phyloP scores from a whole-genome alignment of 2,797 vertebrate genomes.

The Sphenopsis melanotis region DNA sequence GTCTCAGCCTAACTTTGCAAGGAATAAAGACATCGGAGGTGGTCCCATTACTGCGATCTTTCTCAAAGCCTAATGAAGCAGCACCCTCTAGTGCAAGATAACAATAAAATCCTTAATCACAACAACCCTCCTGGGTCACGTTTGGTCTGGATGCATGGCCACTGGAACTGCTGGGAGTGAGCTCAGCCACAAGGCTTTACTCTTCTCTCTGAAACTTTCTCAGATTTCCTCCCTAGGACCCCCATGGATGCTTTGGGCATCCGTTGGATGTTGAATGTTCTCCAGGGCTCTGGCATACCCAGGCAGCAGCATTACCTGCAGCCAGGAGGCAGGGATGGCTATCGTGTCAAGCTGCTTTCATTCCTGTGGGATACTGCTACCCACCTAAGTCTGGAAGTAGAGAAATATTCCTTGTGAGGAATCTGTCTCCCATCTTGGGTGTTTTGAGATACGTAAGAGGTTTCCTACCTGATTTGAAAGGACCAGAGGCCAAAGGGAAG shows the following conservation, averaged over 20 bases:
- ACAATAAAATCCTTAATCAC: background rate
- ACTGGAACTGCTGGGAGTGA: background rate
- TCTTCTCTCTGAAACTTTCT: background rate
- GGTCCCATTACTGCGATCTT: rapidly evolving
- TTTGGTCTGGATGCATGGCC: background rate
- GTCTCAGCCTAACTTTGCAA: background rate
- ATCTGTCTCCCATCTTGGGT: background rate
- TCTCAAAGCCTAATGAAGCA: background rate
- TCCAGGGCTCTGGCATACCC: background rate
- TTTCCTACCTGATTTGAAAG: background rate
- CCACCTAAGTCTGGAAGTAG: background rate
- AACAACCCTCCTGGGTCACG: background rate
- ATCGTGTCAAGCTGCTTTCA: rapidly evolving
- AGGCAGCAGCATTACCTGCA: rapidly evolving
- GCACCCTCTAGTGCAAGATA: conserved; percentile 46
- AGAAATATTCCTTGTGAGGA: background rate
- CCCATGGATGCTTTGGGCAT: background rate
- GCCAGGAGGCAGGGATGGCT: rapidly evolving
- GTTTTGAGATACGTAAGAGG: background rate
- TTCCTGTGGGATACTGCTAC: background rate
- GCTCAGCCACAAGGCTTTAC: background rate
- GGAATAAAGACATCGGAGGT: background rate
- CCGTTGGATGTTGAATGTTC: rapidly evolving
- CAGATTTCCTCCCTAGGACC: background rate
- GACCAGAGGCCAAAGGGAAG: background rate